phyloP scores from a whole-genome alignment of 2,797 vertebrate genomes.

The Octomys mimax region DNA sequence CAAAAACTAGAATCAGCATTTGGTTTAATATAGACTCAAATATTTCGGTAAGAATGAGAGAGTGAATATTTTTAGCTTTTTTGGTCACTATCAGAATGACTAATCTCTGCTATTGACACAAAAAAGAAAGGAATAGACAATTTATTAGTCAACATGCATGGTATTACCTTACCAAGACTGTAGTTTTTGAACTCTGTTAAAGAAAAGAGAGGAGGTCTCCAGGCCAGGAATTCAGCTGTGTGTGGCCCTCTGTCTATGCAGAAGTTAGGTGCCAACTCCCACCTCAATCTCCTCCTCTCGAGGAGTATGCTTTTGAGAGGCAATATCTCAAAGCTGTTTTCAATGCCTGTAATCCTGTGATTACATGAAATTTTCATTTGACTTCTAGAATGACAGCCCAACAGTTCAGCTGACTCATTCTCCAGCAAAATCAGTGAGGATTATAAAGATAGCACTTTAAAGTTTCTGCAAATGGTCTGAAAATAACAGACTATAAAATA shows the following conservation, averaged over 20 bases:
- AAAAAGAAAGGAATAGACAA: neutral
- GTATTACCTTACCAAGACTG: neutral
- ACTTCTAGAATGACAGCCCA: neutral
- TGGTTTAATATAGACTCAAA: neutral
- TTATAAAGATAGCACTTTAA: neutral
- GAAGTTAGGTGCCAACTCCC: rapidly evolving
- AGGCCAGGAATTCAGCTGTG: neutral
- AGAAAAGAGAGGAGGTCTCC: too few species aligned
- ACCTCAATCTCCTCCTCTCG: neutral
- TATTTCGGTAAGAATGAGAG: neutral
- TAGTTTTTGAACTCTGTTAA: neutral
- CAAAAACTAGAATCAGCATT: neutral
- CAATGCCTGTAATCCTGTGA: neutral
- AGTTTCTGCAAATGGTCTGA: neutral
- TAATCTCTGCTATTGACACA: neutral
- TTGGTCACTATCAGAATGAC: neutral
- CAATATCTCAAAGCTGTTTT: neutral
- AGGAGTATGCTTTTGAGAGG: neutral
- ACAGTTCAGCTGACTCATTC: neutral
- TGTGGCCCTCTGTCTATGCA: rapidly evolving
- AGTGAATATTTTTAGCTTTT: neutral
- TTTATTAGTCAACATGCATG: neutral
- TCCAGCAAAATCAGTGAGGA: neutral
- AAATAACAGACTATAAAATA: neutral
- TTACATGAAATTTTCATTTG: neutral